These are phyloP conservation scores for Bubo blakistoni DNA, from an alignment of 2,113 vertebrate species.

Conservation along the genomic window DNA sequence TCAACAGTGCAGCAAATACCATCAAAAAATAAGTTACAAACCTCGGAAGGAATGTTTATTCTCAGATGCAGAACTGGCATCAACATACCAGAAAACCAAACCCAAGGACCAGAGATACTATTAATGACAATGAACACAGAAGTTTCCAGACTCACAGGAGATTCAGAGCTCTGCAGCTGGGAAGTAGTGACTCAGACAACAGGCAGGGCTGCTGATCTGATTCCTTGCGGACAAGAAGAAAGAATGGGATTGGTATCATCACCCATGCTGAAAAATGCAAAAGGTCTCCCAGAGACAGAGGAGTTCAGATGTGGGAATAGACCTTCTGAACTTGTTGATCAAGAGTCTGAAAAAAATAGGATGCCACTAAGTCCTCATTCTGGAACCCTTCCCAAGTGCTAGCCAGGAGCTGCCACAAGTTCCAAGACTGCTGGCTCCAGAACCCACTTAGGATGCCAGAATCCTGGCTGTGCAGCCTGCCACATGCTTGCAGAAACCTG, in stretches of 20 bases:
- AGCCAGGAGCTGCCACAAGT: not conserved
- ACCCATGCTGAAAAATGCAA: not conserved
- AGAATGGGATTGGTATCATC: not conserved
- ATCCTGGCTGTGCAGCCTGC: slow-evolving; percentile 1
- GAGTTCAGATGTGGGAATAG: not conserved
- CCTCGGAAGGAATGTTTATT: not conserved
- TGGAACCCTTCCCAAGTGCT: not conserved
- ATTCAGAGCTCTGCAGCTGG: not conserved
- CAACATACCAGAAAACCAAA: not conserved
- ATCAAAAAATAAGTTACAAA: not conserved
- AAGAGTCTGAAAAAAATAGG: not conserved
- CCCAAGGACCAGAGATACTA: not conserved
- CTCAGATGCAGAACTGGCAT: not conserved
- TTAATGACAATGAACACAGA: not conserved
- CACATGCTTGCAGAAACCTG: slow-evolving; percentile 50
- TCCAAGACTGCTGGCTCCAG: slow-evolving; percentile 53
- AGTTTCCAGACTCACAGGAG: not conserved
- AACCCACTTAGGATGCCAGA: slow-evolving; percentile 14
- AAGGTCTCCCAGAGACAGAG: not conserved
- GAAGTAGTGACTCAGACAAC: not conserved
- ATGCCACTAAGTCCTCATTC: not conserved
- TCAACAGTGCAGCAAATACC: not conserved
- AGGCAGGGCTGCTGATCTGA: not conserved
- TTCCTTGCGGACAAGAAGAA: not conserved
- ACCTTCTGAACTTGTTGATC: not conserved